A percentile compares a stretch with the other conserved stretches of the same genome.
These are phyloP conservation scores for Ptychodera flava DNA, from an alignment of 35 echinoderm and acorn worm species.

Conservation along the genomic window DNA sequence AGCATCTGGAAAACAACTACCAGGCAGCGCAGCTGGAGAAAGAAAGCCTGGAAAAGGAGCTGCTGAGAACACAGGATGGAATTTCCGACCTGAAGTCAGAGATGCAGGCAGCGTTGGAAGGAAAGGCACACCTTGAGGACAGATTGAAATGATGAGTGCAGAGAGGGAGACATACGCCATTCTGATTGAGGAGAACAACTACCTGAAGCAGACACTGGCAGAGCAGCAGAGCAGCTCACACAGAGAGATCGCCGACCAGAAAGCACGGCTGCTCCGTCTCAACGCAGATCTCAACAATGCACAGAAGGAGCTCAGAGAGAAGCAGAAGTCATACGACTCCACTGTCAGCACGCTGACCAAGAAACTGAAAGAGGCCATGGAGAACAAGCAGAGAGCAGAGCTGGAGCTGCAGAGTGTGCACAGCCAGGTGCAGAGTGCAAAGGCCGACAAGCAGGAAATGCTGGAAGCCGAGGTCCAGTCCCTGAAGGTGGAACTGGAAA, in stretches of 20 bases:
- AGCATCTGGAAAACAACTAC: constrained; percentile 36
- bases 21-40: constrained; percentile 21
- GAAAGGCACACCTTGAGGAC: constrained; percentile 89
- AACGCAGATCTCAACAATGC: constrained; percentile 55
- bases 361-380: constrained; percentile 46
- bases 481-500: constrained; percentile 31
- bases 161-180: constrained; percentile 52
- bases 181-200: constrained; percentile 72
- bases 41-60: constrained; percentile 29
- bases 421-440: not conserved
- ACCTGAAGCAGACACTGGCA: constrained; percentile 56
- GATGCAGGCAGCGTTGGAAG: constrained; percentile 53
- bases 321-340: constrained; percentile 50
- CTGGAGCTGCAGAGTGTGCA: constrained; percentile 34
- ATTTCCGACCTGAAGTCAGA: constrained; percentile 45
- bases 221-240: constrained; percentile 68
- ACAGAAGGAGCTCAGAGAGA: constrained; percentile 78
- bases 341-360: constrained; percentile 25
- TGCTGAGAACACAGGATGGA: constrained; percentile 28
- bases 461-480: constrained; percentile 39
- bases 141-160: constrained; percentile 82
- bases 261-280: constrained; percentile 51
- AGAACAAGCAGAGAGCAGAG: constrained; percentile 55
- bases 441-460: constrained; percentile 21
- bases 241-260: constrained; percentile 71